Conservation (phyloP, 2,888 invertebrate species). For the Aspidapion aeneum region DNA sequence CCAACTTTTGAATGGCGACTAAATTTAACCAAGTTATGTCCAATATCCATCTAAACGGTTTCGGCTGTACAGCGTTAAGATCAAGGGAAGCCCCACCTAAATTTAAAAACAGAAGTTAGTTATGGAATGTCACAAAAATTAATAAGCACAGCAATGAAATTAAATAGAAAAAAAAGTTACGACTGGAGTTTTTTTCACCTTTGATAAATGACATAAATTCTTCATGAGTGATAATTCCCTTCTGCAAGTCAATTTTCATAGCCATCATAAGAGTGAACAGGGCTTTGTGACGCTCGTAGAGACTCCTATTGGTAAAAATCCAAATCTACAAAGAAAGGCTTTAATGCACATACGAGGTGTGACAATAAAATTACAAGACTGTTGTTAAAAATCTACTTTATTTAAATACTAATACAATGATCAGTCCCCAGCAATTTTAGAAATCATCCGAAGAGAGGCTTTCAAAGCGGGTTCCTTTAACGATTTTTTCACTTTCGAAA, state of each 20-base stretch:
- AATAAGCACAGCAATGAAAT: no score
- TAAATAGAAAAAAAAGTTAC: no score
- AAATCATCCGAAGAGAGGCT: no score
- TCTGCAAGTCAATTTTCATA: slow-evolving; percentile 90
- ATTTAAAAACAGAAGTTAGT: slow-evolving; percentile 92
- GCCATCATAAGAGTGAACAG: slow-evolving; percentile 92
- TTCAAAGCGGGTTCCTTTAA: no score
- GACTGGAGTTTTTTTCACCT: slow-evolving; percentile 44
- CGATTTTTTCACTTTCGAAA: no score
- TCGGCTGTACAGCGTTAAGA: slow-evolving; percentile 86
- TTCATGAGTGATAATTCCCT: slow-evolving; percentile 75
- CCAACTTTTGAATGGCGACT: slow-evolving; percentile 86
- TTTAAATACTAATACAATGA: no score
- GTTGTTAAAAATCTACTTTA: no score
- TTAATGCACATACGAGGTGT: no score
- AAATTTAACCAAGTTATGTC: slow-evolving; percentile 96
- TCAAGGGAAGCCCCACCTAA: slow-evolving; percentile 95
- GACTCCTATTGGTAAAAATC: slow-evolving; percentile 86
- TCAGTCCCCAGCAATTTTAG: no score
- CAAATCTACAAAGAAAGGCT: slow-evolving; percentile 57
- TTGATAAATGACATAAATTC: slow-evolving; percentile 96
- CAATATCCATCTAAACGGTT: slow-evolving; percentile 92
- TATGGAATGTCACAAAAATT: no score
- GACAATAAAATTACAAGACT: no score
- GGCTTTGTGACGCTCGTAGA: slow-evolving; percentile 91